Percentiles rank a stretch among this genome's conserved stretches.
These are phyloP conservation scores for Tetanocera ferruginea DNA, from an alignment of 2,888 invertebrate species.

Conservation along the genomic window DNA sequence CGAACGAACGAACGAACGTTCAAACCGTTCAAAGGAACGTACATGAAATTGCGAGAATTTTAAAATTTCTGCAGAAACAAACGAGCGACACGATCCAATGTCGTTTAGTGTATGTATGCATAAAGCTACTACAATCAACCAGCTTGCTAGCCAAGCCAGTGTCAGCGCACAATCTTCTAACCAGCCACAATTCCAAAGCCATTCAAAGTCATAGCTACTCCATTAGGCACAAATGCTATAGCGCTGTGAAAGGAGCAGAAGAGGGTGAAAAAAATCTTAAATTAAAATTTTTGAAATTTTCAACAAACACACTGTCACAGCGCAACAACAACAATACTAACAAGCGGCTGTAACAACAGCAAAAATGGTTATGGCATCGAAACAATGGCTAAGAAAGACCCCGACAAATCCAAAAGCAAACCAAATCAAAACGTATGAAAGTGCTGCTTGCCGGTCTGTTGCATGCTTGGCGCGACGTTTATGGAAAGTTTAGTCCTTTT, in stretches of 20 bases:
- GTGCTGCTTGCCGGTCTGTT: background rate
- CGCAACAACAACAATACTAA: conserved; percentile 20
- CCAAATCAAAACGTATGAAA: conserved; percentile 13
- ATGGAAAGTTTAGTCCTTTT: conserved; percentile 36
- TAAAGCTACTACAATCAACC: conserved; percentile 16
- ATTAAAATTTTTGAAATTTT: conserved; percentile 70
- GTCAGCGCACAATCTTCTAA: conserved; percentile 32
- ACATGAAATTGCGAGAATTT: conserved; percentile 70
- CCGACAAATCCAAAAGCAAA: background rate
- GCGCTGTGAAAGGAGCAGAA: conserved; percentile 48
- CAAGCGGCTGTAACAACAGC: background rate
- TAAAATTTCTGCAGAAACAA: conserved; percentile 70
- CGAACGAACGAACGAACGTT: too few species aligned
- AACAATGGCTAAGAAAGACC: conserved; percentile 9
- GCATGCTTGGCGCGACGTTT: conserved; percentile 22
- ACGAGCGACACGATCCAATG: conserved; percentile 68
- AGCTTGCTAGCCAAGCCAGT: conserved; percentile 29
- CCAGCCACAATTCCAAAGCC: conserved; percentile 16
- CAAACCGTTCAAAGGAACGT: conserved; percentile 55
- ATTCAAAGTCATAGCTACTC: conserved; percentile 18
- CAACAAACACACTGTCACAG: conserved; percentile 40
- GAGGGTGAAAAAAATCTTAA: conserved; percentile 68
- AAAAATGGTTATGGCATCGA: conserved; percentile 2
- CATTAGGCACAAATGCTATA: conserved; percentile 27
- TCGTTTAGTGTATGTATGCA: conserved; percentile 44